Base-by-base conservation (phyloP, 2,113 vertebrate genomes). In the Pelobates fuscus region DNA sequence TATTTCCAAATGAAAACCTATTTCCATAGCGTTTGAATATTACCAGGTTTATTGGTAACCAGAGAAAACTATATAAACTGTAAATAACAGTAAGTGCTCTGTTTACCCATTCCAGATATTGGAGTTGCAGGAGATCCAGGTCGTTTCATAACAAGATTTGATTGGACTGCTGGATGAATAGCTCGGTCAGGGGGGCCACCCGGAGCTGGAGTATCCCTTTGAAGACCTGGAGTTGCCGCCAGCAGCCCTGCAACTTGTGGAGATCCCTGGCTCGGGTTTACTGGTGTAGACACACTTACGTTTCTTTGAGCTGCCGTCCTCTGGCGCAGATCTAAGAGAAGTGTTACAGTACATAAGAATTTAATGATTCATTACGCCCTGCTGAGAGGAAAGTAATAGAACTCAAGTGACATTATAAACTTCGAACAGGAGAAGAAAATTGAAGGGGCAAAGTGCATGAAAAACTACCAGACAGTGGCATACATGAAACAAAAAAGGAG, bases 81-180 rank as follows among this genome's bases (percentile, higher is more conserved):
- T 91, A 91, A 92, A 92, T 90, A 93, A 92, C 87, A 87, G 92
- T 89, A 91, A 92, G 88, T 89, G 88, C 82, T 90, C 87, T 91
- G 93, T 95, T 95, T 94, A 97, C 95, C 95, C 88, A 95, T 90
- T 94, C 94, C 96, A 89, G 90, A 89, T 88, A 92, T 86, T 84
- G 94, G 89, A 89, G 94, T 91, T 86, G 94, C 92, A 84, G 92
- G 94, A 83, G 94, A 93, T 87, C 92, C 88, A 80, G 91, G 91
- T 85, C 87, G 94, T 81, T 94, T 94, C 66, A 80, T 81, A 85
- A 94, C 89, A 84, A 94, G 84, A 84, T 83, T 94, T 83, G 95
- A 91, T 52, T 93, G 93, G 71, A 91, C 82, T 77, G 88, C 84
- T 81, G 90, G 82, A 83, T 89, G 85, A 87, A 86, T 79, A 61